Evolutionary conservation across 2,113 vertebrate species (phyloP), one percentile per base, ranked within the genome.

Genomic region (Ginglymostoma cirratum): DNA sequence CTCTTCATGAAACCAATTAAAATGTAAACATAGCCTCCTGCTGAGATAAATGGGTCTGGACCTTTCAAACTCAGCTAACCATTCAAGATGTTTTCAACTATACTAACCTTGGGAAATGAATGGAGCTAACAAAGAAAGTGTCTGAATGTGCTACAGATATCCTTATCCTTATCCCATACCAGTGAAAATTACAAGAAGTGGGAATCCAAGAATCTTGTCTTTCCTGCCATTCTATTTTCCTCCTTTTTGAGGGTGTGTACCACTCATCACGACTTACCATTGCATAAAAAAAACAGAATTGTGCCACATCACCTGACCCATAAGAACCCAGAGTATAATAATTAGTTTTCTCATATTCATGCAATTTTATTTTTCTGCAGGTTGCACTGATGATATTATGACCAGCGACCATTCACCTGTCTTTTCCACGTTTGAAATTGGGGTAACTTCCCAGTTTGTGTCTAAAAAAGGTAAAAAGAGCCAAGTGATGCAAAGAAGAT

Each of bases 391-490:
- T 42, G 98, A 99, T 97, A 98, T 99, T 5, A 97, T 98, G 96
- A 98, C 98, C 95, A 99, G 98, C 0, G 98, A 99, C 96, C 98
- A 99, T 97, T 98, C 98, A 0, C 98, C 98, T 12, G 98, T 99
- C 96, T 99, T 99, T 15, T 98, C 98, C 96, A 98, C 98, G 1
- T 99, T 98, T 17, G 98, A 99, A 97, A 97, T 98, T 67, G 98
- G 98, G 85, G 98, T 99, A 96, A 97, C 97, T 0, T 97, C 98
- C 42, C 98, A 97, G 96, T 97, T 97, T 23, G 96, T 97, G 96
- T 96, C 97, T 95, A 98, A 98, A 97, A 97, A 98, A 97, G 98
- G 98, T 99, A 97, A 97, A 5, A 95, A 66, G 67, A 15, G 45
- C 17, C 6, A 48, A 34, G 6, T 72, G 38, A 42, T 89, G 7